Base-by-base conservation (phyloP, 1,140 invertebrate species). In the Heliconius melpomene region DNA sequence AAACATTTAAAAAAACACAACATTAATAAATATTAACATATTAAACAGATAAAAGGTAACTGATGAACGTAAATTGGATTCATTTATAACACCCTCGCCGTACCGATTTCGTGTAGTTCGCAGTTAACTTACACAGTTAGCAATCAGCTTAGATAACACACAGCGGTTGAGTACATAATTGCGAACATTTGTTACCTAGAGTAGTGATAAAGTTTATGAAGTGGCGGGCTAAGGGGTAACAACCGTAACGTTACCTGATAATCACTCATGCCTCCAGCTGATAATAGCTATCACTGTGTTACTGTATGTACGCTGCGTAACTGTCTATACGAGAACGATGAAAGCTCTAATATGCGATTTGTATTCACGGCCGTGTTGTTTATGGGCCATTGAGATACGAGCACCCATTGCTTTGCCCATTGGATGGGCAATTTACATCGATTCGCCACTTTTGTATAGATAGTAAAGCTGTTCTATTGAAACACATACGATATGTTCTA, bases 271-370 rank as follows among this genome's bases (percentile, higher is more conserved):
- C 79, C 77, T 83, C 7, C 83, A 87, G 82, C 85, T 83, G 82
- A 86, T 86, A 87, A 81, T 84, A 82, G 83, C 87, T 85, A 89
- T 88, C 89, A 88, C 88, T 86, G 83, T 83, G 78, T 81, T 77
- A 79, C 84, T 86, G 85, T 86, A 77, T 84, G 79, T 84, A 86
- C 85, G 82, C 83, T 86, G 83, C 83, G 78, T 81, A 77, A 79
- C 84, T 86, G 85, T 86, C 83, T 84, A 80, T 84, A 86, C 85
- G 32, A 7, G 32, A 36, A 36, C 32, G 83, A 81, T 81, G 84
- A 86, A 85, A 84, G 86, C 88, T 89, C 87, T 93, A 93, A 93
- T 93, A 91, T 92, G 87, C 91, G 89, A 93, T 93, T 92, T 92
- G 90, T 93, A 93, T 92, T 93, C 91, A 91, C 88, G 86, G 87